These are phyloP conservation scores for Ruditapes philippinarum DNA, from an alignment of 1,140 invertebrate genomes.

Conservation along the genomic window DNA sequence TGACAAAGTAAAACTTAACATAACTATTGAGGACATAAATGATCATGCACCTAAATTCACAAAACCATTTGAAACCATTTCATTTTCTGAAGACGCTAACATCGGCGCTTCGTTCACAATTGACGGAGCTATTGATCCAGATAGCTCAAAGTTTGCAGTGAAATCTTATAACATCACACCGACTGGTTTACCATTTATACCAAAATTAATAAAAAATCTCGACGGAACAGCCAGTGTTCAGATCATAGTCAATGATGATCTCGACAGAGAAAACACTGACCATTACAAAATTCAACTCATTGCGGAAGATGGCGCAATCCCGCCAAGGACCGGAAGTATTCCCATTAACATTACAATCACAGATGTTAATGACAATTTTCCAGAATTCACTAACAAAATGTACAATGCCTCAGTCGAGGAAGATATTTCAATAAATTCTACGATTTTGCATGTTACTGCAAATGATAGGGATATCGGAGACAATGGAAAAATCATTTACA, in stretches of 20 bases:
- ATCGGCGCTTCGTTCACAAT: conserved; percentile 60
- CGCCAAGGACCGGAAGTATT: conserved; percentile 92
- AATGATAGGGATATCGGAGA: conserved; percentile 71
- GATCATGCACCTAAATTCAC: conserved; percentile 59
- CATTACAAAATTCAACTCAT: conserved; percentile 93
- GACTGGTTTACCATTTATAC: conserved; percentile 18
- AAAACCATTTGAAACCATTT: neutral
- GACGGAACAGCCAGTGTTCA: conserved; percentile 61
- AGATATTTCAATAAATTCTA: conserved; percentile 56
- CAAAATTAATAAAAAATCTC: conserved; percentile 43
- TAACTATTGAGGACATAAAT: conserved; percentile 62
- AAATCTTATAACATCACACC: conserved; percentile 59
- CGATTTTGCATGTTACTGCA: conserved; percentile 70
- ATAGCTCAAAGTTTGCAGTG: conserved; percentile 50
- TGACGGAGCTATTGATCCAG: conserved; percentile 58
- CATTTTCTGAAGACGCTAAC: conserved; percentile 33
- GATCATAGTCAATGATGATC: conserved; percentile 90
- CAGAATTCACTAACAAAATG: conserved; percentile 94
- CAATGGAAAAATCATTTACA: conserved; percentile 69
- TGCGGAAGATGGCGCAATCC: conserved; percentile 91
- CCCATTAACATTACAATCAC: conserved; percentile 93
- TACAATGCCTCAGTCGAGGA: conserved; percentile 66
- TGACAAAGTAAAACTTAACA: conserved; percentile 53
- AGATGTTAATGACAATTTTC: conserved; percentile 97
- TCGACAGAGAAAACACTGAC: conserved; percentile 94